Base-by-base conservation (phyloP, 1,140 invertebrate genomes). In the Heliconius nattereri region DNA sequence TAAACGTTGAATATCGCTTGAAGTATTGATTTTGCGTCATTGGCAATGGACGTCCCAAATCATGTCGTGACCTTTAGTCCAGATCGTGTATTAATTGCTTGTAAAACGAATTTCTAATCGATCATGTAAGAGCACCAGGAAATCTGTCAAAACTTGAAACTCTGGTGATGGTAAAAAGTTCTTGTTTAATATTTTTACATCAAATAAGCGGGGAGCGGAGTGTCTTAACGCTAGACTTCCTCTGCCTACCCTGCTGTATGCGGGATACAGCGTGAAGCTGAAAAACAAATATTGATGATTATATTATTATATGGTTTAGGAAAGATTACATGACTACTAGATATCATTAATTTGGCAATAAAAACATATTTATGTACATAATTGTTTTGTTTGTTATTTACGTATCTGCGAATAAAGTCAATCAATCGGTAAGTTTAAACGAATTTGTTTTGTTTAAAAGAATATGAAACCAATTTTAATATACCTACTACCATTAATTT, bases 11-110 rank as follows among this genome's bases (percentile, higher is more conserved):
- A 29, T 29, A 26, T 29, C 60, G 29, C 60, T 66, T 7, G 26
- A 60, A 52, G 70, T 79, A 79, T 79, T 79, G 78, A 79, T 79
- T 79, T 79, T 60, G 40, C 35, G 78, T 76, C 78, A 76, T 35
- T 72, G 45, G 66, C 78, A 79, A 72, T 79, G 37, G 66, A 54
- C 52, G 78, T 35, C 73, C 76, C 76, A 72, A 54, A 71, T 26
- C 29, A 54, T 71, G 49, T 26, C 7, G 49, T 78, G 80, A 81
- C 80, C 76, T 81, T 81, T 81, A 81, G 35, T 66, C 73, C 76
- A 29, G 76, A 81, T 81, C 66, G 72, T 73, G 45, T 78, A 60
- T 37, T 81, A 81, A 78, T 78, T 78, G 80, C 60, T 60, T 75
- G 71, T 49, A 40, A 75, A 81, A 77, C 66, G 49, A 52, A 81